Base-by-base conservation (phyloP, 2,888 invertebrate genomes). In the Parelbella ahira region DNA sequence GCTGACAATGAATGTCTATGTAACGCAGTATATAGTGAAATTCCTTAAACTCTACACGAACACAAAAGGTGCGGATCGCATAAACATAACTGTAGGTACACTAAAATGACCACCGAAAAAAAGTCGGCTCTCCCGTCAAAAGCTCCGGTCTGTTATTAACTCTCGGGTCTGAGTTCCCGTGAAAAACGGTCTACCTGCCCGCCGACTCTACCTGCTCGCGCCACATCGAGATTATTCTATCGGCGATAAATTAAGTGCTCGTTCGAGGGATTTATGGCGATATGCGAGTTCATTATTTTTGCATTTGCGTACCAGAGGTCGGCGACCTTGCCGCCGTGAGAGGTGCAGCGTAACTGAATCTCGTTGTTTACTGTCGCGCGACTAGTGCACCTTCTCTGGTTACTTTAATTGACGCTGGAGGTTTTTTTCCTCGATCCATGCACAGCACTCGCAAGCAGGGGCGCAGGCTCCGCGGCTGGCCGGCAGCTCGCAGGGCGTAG, bases 191-290 rank as follows among this genome's bases (percentile, higher is more conserved):
- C 71, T 82, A 80, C 81, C 82, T 80, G 78, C 64, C 50, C 51
- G 21, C 54, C n/a, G 50, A 47, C 28, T 56, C 61, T 82, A 81
- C 83, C 80, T 82, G 80, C 65, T n/a, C n/a, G 42, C 27, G 27
- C 41, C 33, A 69, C 76, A 83, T 80, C 77, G 68, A 53, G 62
- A 57, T 63, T 39, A 67, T 60, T 60, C 67, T 68, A 71, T 67
- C 67, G 67, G 57, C 70, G 69, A 77, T 82, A 84, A 80, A 80
- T 83, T 79, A 78, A 79, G 71, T 61, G 65, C 62, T 58, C 55
- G 63, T 70, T 72, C 63, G 49, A 47, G 41, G 49, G 51, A 56
- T 57, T 57, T 52, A 53, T 48, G 49, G 38, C 33, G 41, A 15
- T 49, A 60, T 63, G 56, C 53, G 21, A 73, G 67, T 77, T 76